Conservation (phyloP, 2,797 vertebrate species). For the Helicolenus hilgendorfi region DNA sequence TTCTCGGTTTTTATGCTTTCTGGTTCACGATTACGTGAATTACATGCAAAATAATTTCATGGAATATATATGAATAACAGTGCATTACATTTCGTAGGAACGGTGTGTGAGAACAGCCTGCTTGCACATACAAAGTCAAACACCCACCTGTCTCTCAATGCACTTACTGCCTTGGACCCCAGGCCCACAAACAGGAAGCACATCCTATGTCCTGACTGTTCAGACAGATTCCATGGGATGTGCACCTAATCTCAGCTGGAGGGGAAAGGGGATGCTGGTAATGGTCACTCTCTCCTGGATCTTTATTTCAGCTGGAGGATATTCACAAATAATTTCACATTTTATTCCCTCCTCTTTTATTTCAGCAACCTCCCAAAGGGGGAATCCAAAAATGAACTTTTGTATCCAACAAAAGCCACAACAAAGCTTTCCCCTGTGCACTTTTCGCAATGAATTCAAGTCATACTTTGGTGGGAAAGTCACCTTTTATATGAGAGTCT, state of each 20-base stretch:
- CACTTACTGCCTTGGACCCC: conserved; percentile 36
- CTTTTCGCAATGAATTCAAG: conserved; percentile 28
- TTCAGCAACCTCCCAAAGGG: conserved; percentile 30
- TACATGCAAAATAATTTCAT: too few species aligned
- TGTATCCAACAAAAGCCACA: conserved; percentile 41
- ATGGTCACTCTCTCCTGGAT: conserved; percentile 44
- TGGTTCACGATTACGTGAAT: too few species aligned
- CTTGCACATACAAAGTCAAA: conserved; percentile 13
- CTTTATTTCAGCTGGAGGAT: conserved; percentile 47
- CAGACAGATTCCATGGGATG: conserved; percentile 28
- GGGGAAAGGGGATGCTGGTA: conserved; percentile 46
- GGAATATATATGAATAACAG: too few species aligned
- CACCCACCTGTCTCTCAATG: conserved; percentile 40
- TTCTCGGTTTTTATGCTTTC: too few species aligned
- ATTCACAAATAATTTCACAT: conserved; percentile 71
- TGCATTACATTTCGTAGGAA: too few species aligned
- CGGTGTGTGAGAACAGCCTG: not conserved
- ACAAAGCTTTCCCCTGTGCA: conserved; percentile 31
- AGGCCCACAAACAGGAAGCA: conserved; percentile 77
- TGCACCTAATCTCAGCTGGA: conserved; percentile 59
- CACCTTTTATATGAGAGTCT: not conserved
- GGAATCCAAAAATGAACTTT: conserved; percentile 39
- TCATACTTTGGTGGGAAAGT: conserved; percentile 36
- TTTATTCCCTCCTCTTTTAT: conserved; percentile 44
- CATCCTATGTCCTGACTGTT: conserved; percentile 63